Percentiles rank a stretch among this genome's conserved stretches.
These are phyloP conservation scores for Oxyruncus cristatus DNA, from an alignment of 2,113 vertebrate genomes.

Conservation along the genomic window DNA sequence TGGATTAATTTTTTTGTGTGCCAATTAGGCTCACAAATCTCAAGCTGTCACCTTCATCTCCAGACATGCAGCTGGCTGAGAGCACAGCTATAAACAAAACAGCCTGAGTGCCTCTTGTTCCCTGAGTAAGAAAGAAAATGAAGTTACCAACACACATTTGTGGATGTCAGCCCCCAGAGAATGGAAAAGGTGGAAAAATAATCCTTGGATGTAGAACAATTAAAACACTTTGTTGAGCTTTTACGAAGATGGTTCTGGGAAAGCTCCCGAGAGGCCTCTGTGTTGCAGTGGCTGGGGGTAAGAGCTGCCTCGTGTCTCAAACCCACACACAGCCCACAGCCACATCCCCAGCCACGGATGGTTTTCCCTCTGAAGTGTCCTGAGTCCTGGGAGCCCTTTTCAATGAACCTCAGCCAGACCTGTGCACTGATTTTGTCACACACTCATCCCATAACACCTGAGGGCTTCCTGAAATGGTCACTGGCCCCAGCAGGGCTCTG, in stretches of 20 bases:
- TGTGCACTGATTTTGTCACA: fast-evolving
- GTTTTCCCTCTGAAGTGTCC: not conserved
- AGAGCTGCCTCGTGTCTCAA: not conserved
- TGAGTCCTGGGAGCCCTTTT: not conserved
- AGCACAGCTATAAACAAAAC: slow-evolving; percentile 42
- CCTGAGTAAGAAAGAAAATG: slow-evolving; percentile 31
- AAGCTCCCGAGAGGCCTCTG: not conserved
- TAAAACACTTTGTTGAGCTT: not conserved
- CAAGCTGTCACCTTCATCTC: slow-evolving; percentile 66
- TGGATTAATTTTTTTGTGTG: slow-evolving; percentile 29
- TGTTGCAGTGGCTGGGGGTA: not conserved
- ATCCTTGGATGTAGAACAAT: not conserved
- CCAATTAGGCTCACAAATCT: slow-evolving; percentile 66
- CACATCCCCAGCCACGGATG: not conserved
- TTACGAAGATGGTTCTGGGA: not conserved
- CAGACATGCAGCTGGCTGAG: slow-evolving; percentile 21
- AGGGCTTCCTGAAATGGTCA: fast-evolving
- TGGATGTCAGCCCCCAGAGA: not conserved
- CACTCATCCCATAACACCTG: fast-evolving
- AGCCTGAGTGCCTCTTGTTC: slow-evolving; percentile 6
- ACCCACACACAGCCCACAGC: not conserved
- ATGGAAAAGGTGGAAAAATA: not conserved
- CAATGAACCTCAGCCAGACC: not conserved
- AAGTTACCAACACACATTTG: slow-evolving; percentile 34
- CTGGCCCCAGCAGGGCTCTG: not conserved